A percentile compares a stretch with the other conserved stretches of the same genome.
Conservation (phyloP, 1,140 invertebrate genomes). For the Cotesia chilonis region DNA sequence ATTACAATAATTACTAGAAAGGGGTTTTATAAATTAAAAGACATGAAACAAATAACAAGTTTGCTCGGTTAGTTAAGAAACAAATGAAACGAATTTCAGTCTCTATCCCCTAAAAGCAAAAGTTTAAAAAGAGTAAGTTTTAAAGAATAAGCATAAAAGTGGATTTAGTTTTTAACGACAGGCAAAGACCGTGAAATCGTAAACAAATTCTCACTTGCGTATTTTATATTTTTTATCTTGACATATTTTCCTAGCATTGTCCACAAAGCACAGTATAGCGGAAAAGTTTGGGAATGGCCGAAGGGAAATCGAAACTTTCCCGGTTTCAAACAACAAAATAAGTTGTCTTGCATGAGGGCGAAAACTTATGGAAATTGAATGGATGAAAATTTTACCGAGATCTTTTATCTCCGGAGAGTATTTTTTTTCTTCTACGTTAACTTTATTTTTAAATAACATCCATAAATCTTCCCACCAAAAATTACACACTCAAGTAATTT, state of each 20-base stretch:
- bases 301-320: conserved; percentile 21
- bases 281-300: conserved; percentile 10
- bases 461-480: too few species aligned
- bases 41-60: too few species aligned
- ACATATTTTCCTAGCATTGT: conserved; percentile 1
- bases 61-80: too few species aligned
- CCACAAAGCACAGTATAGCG: not conserved
- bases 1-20: too few species aligned
- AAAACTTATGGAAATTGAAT: conserved; percentile 26
- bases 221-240: not conserved
- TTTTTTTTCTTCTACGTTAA: not conserved
- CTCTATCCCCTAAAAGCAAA: too few species aligned
- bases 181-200: conserved; percentile 20
- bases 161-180: conserved; percentile 24
- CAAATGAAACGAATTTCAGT: too few species aligned
- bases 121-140: too few species aligned
- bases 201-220: conserved; percentile 21
- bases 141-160: not conserved
- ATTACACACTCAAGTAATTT: too few species aligned
- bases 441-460: too few species aligned
- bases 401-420: not conserved
- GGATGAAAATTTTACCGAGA: not conserved
- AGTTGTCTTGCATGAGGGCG: not conserved
- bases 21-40: too few species aligned
- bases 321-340: conserved; percentile 6